Conservation (phyloP, 2,888 invertebrate genomes). For the Agrotis segetum region DNA sequence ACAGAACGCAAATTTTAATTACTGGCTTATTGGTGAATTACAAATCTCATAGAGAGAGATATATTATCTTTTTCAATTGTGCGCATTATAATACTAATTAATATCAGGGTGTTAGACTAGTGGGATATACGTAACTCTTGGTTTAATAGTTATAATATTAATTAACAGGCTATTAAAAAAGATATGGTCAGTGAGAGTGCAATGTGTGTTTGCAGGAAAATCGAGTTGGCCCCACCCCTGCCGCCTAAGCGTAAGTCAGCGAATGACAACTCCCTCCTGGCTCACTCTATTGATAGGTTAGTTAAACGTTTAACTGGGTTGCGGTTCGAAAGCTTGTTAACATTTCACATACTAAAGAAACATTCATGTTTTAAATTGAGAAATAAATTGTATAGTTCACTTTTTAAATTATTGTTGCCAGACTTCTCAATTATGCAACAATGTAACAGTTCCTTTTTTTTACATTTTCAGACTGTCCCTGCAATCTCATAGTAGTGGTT, state of each 20-base stretch:
- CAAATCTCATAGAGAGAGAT: neutral
- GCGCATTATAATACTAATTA: constrained; percentile 1
- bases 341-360: constrained; percentile 42
- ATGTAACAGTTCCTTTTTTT: neutral
- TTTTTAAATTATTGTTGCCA: neutral
- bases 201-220: constrained; percentile 87
- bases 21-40: constrained; percentile 33
- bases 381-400: constrained; percentile 1
- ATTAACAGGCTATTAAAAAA: constrained; percentile 42
- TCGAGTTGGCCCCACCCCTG: constrained; percentile 94
- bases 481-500: constrained; percentile 95
- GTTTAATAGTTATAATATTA: constrained; percentile 9
- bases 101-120: constrained; percentile 11
- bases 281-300: constrained; percentile 92
- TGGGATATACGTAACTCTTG: constrained; percentile 1
- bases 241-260: constrained; percentile 94
- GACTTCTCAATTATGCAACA: neutral
- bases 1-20: constrained; percentile 18
- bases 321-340: constrained; percentile 39
- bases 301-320: constrained; percentile 58
- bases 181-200: constrained; percentile 71
- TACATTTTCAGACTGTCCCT: constrained; percentile 91
- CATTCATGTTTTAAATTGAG: constrained; percentile 34
- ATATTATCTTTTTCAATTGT: constrained; percentile 6
- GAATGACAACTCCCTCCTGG: constrained; percentile 87